Conservation (phyloP, 2,888 invertebrate genomes). For the Tromatobia lineatoria region DNA sequence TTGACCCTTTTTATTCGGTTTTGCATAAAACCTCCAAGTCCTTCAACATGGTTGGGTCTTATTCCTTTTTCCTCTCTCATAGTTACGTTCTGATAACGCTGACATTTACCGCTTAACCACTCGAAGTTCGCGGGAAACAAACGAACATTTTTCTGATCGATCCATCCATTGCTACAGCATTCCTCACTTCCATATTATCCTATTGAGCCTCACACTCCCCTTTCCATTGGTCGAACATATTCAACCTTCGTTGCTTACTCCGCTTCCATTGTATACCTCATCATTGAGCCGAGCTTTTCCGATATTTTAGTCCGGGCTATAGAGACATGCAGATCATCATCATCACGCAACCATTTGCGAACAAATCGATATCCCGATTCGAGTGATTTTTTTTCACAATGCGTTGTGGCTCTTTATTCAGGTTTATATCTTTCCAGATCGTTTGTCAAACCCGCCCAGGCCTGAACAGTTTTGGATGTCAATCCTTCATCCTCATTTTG, state of each 20-base stretch:
- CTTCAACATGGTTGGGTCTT: background rate
- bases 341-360: background rate
- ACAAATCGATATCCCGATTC: background rate
- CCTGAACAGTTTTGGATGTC: background rate
- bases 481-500: background rate
- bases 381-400: background rate
- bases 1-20: background rate
- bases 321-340: background rate
- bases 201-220: background rate
- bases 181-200: background rate
- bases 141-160: constrained; percentile 13
- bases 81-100: background rate
- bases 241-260: constrained; percentile 21
- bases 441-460: background rate
- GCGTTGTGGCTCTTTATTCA: background rate
- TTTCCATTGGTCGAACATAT: background rate
- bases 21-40: background rate
- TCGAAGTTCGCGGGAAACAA: background rate
- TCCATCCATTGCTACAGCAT: constrained; percentile 1
- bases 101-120: background rate
- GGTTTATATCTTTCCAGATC: background rate
- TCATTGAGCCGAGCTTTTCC: background rate
- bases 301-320: background rate
- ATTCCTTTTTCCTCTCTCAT: background rate
- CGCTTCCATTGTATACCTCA: constrained; percentile 2